A percentile compares a stretch with the other conserved stretches of the same genome.
These are phyloP conservation scores for Myrmecophaga tridactyla DNA, from an alignment of 2,113 vertebrate species.

Conservation along the genomic window DNA sequence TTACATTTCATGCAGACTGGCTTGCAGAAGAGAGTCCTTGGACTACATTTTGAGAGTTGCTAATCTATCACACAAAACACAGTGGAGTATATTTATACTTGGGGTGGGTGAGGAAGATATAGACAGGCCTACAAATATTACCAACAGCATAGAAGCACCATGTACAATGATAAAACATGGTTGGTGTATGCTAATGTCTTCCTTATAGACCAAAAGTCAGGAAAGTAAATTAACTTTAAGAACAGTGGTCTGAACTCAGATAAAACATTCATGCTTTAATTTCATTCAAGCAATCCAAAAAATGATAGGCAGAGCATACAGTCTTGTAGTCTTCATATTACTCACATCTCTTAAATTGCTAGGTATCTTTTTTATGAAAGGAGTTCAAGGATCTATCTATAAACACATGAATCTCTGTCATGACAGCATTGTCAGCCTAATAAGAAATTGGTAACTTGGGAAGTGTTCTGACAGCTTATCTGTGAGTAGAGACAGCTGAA, in stretches of 20 bases:
- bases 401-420: neutral
- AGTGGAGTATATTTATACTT: neutral
- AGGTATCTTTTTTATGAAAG: neutral
- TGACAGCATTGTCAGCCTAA: neutral
- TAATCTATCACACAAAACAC: conserved; percentile 33
- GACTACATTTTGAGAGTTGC: neutral
- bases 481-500: neutral
- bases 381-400: neutral
- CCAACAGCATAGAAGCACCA: neutral
- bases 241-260: neutral
- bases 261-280: neutral
- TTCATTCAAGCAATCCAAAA: neutral
- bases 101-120: neutral
- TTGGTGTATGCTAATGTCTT: neutral
- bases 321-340: neutral
- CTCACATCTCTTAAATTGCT: neutral
- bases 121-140: neutral
- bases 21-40: neutral
- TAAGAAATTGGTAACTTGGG: neutral
- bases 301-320: neutral
- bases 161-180: neutral
- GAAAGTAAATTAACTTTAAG: conserved; percentile 45
- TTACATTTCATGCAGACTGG: conserved; percentile 11
- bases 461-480: neutral
- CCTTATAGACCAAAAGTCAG: neutral